Percentiles rank a stretch among this genome's conserved stretches.
phyloP scores from a whole-genome alignment of 2,888 invertebrate genomes.

The Cactoblastis cactorum region DNA sequence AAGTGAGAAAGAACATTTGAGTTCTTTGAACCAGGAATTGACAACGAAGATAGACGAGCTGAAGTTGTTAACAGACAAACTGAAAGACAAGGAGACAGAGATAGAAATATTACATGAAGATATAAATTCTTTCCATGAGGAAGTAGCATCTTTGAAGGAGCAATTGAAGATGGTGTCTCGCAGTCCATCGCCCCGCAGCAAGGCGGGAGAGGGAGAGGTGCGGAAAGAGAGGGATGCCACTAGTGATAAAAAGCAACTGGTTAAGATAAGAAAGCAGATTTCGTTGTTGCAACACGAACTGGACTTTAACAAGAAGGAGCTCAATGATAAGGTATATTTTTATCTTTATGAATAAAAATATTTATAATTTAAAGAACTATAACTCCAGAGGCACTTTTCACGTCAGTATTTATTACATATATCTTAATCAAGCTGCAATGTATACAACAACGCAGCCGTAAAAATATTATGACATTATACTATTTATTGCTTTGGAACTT shows the following conservation, averaged over 20 bases:
- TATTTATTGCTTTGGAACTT: too few relatives aligned
- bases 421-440: too few relatives aligned
- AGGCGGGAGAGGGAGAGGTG: constrained; percentile 73
- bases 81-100: constrained; percentile 76
- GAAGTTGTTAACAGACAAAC: constrained; percentile 56
- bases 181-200: constrained; percentile 80
- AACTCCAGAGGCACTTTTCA: too few relatives aligned
- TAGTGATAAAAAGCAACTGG: constrained; percentile 79
- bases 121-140: constrained; percentile 69
- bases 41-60: constrained; percentile 63
- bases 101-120: constrained; percentile 77
- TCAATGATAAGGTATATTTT: constrained; percentile 63
- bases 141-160: constrained; percentile 66
- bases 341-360: too few relatives aligned
- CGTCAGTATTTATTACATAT: too few relatives aligned
- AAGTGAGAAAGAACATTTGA: constrained; percentile 55
- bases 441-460: too few relatives aligned
- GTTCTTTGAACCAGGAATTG: constrained; percentile 58
- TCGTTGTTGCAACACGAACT: constrained; percentile 65
- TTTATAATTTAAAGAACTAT: background rate
- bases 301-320: constrained; percentile 68
- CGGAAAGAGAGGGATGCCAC: constrained; percentile 72
- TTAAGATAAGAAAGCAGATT: constrained; percentile 69
- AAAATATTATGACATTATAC: too few relatives aligned
- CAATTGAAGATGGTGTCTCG: constrained; percentile 68